A percentile compares a stretch with the other conserved stretches of the same genome.
phyloP scores from a whole-genome alignment of 2,888 invertebrate species.

The Meiosimyza platycephala region DNA sequence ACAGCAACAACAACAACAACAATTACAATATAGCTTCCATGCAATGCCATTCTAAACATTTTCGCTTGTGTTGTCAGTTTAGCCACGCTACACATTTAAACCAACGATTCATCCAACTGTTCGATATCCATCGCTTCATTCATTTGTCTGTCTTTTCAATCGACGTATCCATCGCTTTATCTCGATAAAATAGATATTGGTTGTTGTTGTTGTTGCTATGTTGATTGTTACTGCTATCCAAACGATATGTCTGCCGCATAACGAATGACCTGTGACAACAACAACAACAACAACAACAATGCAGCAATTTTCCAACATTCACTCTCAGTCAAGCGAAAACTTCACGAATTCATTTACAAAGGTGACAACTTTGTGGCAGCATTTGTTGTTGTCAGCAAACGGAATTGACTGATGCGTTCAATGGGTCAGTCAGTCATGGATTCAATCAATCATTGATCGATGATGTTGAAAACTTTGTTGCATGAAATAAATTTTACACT shows the following conservation, averaged over 20 bases:
- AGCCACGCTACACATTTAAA: background rate
- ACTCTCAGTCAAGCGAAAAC: background rate
- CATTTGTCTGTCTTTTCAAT: background rate
- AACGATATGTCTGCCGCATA: background rate
- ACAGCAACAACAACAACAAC: background rate
- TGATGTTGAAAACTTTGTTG: background rate
- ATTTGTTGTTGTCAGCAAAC: background rate
- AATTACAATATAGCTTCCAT: background rate
- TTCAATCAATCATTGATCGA: background rate
- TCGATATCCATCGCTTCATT: background rate
- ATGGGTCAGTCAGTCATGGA: background rate
- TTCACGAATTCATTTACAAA: slow-evolving; percentile 7
- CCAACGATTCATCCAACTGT: background rate
- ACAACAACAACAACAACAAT: background rate
- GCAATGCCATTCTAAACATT: background rate
- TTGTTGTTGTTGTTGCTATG: no score
- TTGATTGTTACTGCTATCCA: no score
- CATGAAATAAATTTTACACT: background rate
- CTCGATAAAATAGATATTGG: background rate
- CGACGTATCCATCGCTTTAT: background rate
- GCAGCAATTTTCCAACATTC: background rate
- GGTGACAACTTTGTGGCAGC: slow-evolving; percentile 7
- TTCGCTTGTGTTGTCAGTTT: background rate
- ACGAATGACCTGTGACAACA: background rate
- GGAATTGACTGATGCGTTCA: background rate